Base-by-base conservation (phyloP, 1,140 invertebrate genomes). In the Oedothorax gibbosus region DNA sequence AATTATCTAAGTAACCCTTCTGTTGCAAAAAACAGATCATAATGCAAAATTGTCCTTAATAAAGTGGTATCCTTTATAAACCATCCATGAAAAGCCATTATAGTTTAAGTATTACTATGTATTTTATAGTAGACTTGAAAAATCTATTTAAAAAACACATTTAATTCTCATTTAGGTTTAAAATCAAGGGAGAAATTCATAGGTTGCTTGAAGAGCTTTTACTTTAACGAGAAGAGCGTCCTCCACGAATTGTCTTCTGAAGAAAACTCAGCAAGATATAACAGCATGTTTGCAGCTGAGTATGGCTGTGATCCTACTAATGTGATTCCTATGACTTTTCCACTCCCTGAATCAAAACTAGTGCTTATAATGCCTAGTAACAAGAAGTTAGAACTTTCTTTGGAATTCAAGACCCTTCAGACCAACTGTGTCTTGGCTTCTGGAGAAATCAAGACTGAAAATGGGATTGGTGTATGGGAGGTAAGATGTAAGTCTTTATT, bases 291-390 rank as follows among this genome's bases (percentile, higher is more conserved):
- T 68, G 93, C 94, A 85, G 94, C 95, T 0, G 94, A 96, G 89
- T 96, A 95, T 88, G 93, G 94, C 86, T 95, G 96, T 89, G 93
- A 93, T 64, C 93, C 96, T 89, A 95, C 97, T 11, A 93, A 95
- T 88, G 94, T 96, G 49, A 96, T 97, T 88, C 96, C 96, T 11
- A 94, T 98, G 85, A 97, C 96, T 49, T 97, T 97, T 92, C 96
- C 96, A 15, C 96, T 96, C 89, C 93, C 95, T 60, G 94, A 94
- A 64, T 95, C 95, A 78, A 95, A 96, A 89, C 95, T 97, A 89
- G 94, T 94, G 93, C 95, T 94, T 49, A 93, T 93, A 88, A 93
- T 93, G 89, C 92, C 92, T 78, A 93, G 92, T 57, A 92, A 93
- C 87, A 85, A 89, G 35, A 93, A 93, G 81, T 91, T 98, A 81